These are phyloP conservation scores for Macrotis lagotis DNA, from an alignment of 2,113 vertebrate species.

Conservation along the genomic window DNA sequence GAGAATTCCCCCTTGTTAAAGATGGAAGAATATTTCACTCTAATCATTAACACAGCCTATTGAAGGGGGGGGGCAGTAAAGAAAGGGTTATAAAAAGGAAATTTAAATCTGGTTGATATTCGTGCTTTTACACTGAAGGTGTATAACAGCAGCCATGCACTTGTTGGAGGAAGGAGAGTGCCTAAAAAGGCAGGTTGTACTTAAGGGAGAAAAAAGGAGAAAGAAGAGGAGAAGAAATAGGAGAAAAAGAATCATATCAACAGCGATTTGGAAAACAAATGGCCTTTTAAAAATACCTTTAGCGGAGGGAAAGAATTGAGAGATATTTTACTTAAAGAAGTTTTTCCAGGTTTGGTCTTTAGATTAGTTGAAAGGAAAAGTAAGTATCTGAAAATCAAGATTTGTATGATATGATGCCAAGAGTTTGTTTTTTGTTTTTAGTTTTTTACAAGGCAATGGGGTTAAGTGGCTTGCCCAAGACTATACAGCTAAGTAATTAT, in stretches of 20 bases:
- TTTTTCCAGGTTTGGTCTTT: constrained; percentile 14
- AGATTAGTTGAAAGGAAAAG: background rate
- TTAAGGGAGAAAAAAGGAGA: background rate
- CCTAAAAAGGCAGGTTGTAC: rapidly evolving
- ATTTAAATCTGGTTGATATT: constrained; percentile 62
- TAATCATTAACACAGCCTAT: constrained; percentile 35
- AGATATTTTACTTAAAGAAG: constrained; percentile 50
- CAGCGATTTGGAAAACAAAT: constrained; percentile 56
- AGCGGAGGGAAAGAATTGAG: constrained; percentile 34
- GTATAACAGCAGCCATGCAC: background rate
- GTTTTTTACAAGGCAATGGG: too few relatives aligned
- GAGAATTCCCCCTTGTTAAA: constrained; percentile 54
- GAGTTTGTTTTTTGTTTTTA: too few relatives aligned
- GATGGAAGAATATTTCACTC: constrained; percentile 49
- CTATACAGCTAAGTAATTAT: too few relatives aligned
- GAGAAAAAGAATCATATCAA: background rate
- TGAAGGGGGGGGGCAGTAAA: background rate
- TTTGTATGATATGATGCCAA: constrained; percentile 19
- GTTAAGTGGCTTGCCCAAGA: too few relatives aligned
- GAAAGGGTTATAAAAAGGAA: constrained; percentile 41
- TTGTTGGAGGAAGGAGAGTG: background rate
- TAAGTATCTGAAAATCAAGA: constrained; percentile 31
- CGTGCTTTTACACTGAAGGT: constrained; percentile 38
- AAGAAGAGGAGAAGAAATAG: background rate
- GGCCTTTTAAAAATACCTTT: constrained; percentile 47